These are phyloP conservation scores for Siniperca obscura DNA, from an alignment of 2,797 vertebrate species.

Conservation along the genomic window DNA sequence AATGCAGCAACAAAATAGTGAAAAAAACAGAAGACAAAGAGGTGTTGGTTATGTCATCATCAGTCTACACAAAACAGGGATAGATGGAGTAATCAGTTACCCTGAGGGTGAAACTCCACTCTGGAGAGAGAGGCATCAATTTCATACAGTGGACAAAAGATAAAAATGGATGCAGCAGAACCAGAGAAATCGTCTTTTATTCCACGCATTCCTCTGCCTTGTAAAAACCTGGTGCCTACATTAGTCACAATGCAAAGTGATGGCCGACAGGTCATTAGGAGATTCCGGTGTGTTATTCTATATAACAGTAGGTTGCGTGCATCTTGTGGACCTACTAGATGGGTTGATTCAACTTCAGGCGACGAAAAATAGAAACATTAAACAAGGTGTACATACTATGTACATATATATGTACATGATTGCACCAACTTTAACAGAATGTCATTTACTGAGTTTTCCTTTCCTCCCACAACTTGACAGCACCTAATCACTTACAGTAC, in stretches of 20 bases:
- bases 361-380: no score
- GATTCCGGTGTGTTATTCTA: not conserved
- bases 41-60: slow-evolving; percentile 32
- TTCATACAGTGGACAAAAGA: slow-evolving; percentile 14
- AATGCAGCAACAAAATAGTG: not conserved
- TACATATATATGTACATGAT: no score
- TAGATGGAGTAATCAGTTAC: slow-evolving; percentile 21
- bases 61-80: slow-evolving; percentile 20
- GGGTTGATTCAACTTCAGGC: no score
- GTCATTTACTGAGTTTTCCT: no score
- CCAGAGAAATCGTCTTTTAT: not conserved
- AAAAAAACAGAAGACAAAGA: not conserved
- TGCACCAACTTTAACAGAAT: no score
- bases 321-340: no score
- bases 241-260: not conserved
- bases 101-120: slow-evolving; percentile 19
- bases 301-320: no score
- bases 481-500: no score
- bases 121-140: slow-evolving; percentile 10
- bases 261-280: not conserved
- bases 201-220: not conserved
- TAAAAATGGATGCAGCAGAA: not conserved
- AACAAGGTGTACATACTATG: no score
- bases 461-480: no score
- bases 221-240: not conserved